Evolutionary conservation across 92 coral and sea anemone species (phyloP), one percentile per base, ranked within the genome.

Genomic region (Palythoa grandis): DNA sequence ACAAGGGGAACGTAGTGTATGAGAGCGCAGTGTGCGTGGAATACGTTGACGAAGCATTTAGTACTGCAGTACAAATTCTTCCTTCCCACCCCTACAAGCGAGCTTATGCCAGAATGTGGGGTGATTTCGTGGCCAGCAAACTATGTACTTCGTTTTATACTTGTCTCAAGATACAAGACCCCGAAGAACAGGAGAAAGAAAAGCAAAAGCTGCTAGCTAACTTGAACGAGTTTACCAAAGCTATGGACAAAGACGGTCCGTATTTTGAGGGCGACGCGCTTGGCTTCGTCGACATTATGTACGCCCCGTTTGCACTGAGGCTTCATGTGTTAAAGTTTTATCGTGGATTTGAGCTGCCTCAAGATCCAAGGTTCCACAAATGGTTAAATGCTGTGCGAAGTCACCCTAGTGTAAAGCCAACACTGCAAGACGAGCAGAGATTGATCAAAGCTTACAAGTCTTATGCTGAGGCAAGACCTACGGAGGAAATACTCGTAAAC

Each of bases 81-180:
- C 95, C 95, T 5, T 76, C 80, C 76, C 95, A 92, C 60, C 95
- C 98, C 35, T 92, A 76, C 69, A 69, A 90, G 47, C 88, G 92
- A 10, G 98, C 98, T 76, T 76, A 90, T 74, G 93, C 93, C n/a
- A 91, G 92, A 24, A 92, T 94, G 17, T 94, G 98, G 98, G 95
- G 93, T 12, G 95, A 92, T 76, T 94, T 94, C 74, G 70, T 94
- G 22, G n/a, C 85, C 38, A 94, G 88, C 83, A 94, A 92, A 80
- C 77, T 94, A 15, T 67, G 90, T 35, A 91, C 92, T 10, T 86
- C 90, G 0, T 88, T 88, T 82, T 94, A 90, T 80, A 82, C 77
- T 13, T 87, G 79, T 72, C 83, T 94, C 16, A 37, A 89, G 82
- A 90, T 83, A 58, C 93, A 92, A 73, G 83, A 88, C 3, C 74